Base-by-base conservation (phyloP, 1,140 invertebrate genomes). In the Hyphantria cunea region DNA sequence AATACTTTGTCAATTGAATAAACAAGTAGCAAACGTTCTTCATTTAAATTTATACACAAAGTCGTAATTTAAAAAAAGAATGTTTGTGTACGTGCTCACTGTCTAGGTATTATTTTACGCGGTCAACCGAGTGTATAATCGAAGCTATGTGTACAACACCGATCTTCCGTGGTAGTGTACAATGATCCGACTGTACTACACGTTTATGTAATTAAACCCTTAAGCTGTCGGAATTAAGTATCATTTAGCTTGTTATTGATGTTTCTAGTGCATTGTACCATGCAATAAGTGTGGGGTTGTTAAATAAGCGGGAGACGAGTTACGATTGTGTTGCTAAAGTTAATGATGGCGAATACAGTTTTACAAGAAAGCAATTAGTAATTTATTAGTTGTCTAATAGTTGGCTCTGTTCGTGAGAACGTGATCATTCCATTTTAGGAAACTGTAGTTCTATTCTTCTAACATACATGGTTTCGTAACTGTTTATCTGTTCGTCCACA, bases 61-160 rank as follows among this genome's bases (percentile, higher is more conserved):
- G n/a, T n/a, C n/a, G n/a, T n/a, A n/a, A n/a, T n/a, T n/a, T n/a
- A n/a, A n/a, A n/a, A n/a, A n/a, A n/a, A 34, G 10, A 34, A 6
- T 34, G 6, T 41, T 41, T 41, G 47, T 48, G 11, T 34, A 66
- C 6, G 10, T 34, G 33, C 33, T 34, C 6, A 39, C 37, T 39
- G 37, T 49, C 60, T 59, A 48, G 39, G 25, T 25, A 45, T 45
- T 34, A 33, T 14, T 58, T 49, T 55, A 64, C 63, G 64, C 56
- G 64, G 48, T 66, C 12, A 56, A 72, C 50, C 61, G 65, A 74
- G n/a, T n/a, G n/a, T n/a, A 63, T 74, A 74, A 77, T 77, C 69
- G 53, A 25, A 52, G 52, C 39, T 53, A 60, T 71, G 55, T 68
- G 65, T 63, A 64, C 58, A 62, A 60, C 58, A 62, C 52, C 51